phyloP scores from a whole-genome alignment of 92 coral and sea anemone genomes.

The Scolanthus callimorphus region DNA sequence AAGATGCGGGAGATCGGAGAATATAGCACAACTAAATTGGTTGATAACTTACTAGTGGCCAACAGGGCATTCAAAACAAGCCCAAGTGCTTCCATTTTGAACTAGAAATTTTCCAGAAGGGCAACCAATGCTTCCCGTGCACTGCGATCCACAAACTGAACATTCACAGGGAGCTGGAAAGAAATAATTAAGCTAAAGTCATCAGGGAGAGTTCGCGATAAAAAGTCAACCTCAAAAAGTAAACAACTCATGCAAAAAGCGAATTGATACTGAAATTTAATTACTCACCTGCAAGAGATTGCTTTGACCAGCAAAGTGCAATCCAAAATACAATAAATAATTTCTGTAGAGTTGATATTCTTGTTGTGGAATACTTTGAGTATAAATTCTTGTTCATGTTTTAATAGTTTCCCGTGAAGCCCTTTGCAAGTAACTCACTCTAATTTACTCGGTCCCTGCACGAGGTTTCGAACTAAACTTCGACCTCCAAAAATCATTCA shows the following conservation, averaged over 20 bases:
- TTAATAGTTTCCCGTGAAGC: too few species aligned
- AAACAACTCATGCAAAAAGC: neutral
- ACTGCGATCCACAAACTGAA: constrained; percentile 79
- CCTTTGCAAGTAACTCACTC: too few species aligned
- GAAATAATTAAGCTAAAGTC: neutral
- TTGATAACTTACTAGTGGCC: constrained; percentile 84
- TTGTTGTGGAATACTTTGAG: too few species aligned
- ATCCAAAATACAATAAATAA: neutral
- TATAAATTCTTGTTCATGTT: too few species aligned
- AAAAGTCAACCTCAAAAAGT: constrained; percentile 1
- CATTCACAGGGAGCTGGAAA: constrained; percentile 83
- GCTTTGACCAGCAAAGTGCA: constrained; percentile 40
- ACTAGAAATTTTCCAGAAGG: constrained; percentile 79
- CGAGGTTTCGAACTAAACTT: too few species aligned
- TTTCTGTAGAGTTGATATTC: constrained; percentile 1
- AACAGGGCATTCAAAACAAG: constrained; percentile 76
- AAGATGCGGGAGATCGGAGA: too few species aligned
- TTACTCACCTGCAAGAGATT: constrained; percentile 31
- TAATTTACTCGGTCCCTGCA: too few species aligned
- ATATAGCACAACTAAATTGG: neutral
- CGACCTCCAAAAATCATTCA: too few species aligned
- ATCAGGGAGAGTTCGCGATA: neutral
- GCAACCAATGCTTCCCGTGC: constrained; percentile 75
- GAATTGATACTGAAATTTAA: neutral
- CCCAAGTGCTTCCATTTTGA: constrained; percentile 60